These are phyloP conservation scores for Sinocyclocheilus anophthalmus DNA, from an alignment of 2,113 vertebrate genomes.

Conservation along the genomic window DNA sequence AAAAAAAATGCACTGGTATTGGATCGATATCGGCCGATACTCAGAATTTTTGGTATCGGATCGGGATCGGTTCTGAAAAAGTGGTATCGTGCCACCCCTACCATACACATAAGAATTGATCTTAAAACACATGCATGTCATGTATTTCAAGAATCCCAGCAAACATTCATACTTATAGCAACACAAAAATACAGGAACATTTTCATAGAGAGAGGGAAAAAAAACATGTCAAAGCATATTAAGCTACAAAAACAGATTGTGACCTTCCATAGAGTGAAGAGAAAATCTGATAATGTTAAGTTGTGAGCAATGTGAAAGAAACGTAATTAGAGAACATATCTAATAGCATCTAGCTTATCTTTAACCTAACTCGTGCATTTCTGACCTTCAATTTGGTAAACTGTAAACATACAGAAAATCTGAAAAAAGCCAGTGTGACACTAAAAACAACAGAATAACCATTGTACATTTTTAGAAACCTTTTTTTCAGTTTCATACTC, in stretches of 20 bases:
- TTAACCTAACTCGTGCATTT: not conserved
- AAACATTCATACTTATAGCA: conserved; percentile 41
- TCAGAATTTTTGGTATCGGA: too few relatives aligned
- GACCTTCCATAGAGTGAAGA: not conserved
- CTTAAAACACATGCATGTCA: conserved; percentile 28
- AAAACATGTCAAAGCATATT: not conserved
- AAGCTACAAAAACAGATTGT: not conserved
- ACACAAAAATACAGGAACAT: not conserved
- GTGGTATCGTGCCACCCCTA: too few relatives aligned
- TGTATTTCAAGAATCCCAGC: conserved; percentile 26
- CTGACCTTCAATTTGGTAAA: not conserved
- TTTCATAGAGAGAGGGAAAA: not conserved
- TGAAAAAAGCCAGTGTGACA: not conserved
- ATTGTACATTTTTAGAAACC: not conserved
- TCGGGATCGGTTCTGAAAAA: too few relatives aligned
- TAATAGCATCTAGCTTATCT: not conserved
- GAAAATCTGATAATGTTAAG: not conserved
- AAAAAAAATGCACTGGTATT: too few relatives aligned
- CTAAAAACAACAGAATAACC: not conserved
- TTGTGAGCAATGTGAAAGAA: conserved; percentile 8
- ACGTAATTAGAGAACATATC: not conserved
- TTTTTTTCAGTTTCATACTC: not conserved
- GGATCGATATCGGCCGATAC: too few relatives aligned
- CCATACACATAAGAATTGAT: conserved; percentile 20
- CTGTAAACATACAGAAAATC: not conserved